Evolutionary conservation across 2,888 invertebrate genomes (phyloP).

Genomic region (Kryphioiulus occultus): DNA sequence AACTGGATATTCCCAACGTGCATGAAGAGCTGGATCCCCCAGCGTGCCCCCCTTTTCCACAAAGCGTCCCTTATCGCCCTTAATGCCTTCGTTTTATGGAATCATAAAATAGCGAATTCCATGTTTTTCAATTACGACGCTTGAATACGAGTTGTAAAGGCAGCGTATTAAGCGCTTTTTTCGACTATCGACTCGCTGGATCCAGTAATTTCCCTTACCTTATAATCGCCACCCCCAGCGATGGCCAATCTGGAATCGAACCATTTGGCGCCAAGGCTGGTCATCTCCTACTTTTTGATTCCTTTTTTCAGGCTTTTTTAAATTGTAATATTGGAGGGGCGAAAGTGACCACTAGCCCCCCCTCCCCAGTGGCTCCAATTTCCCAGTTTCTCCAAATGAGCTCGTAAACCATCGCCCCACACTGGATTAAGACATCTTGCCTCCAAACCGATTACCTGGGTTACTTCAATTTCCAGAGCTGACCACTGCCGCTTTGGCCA

Average conservation of each 20-base stretch:
- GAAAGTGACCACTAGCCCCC: background rate
- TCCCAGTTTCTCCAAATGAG: slow-evolving; percentile 11
- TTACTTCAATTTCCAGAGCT: background rate
- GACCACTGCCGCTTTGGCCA: background rate
- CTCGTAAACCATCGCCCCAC: background rate
- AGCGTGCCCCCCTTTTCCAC: background rate
- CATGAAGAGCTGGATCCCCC: background rate
- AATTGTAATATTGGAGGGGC: background rate
- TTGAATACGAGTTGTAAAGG: slow-evolving; percentile 17
- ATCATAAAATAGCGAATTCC: slow-evolving; percentile 51
- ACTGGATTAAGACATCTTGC: background rate
- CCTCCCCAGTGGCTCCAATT: background rate
- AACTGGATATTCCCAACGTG: background rate
- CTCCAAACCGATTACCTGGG: background rate
- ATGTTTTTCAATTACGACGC: slow-evolving; percentile 50
- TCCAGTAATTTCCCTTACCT: slow-evolving; percentile 8
- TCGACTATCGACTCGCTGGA: slow-evolving; percentile 9
- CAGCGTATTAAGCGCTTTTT: slow-evolving; percentile 9
- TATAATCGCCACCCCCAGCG: background rate
- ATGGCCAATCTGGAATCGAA: slow-evolving; percentile 3
- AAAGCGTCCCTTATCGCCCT: slow-evolving; percentile 2
- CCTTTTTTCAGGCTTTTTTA: background rate
- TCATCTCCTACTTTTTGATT: background rate
- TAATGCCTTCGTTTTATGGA: slow-evolving; percentile 48
- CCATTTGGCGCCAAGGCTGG: background rate